A percentile compares a stretch with the other conserved stretches of the same genome.
Conservation (phyloP, 2,113 vertebrate species). For the Sakesphorus luctuosus region DNA sequence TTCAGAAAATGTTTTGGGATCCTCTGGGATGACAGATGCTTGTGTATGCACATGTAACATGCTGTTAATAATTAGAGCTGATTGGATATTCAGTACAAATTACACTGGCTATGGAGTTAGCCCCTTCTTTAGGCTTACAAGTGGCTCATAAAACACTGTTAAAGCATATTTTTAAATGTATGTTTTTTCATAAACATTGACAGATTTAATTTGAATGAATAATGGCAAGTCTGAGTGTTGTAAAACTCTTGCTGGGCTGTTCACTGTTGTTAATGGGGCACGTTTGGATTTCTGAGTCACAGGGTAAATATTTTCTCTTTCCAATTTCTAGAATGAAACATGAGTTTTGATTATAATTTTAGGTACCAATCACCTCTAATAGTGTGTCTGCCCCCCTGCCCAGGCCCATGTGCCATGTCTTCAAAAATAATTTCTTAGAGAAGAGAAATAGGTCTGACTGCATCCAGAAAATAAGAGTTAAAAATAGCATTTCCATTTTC, state of each 20-base stretch:
- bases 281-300: conserved; percentile 54
- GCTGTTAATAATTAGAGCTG: conserved; percentile 64
- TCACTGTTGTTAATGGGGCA: conserved; percentile 25
- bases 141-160: conserved; percentile 50
- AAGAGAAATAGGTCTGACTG: background rate
- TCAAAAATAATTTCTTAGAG: background rate
- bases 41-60: conserved; percentile 53
- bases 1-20: conserved; percentile 35
- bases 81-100: conserved; percentile 65
- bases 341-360: background rate
- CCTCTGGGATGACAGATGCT: conserved; percentile 62
- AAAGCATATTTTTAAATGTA: conserved; percentile 48
- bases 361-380: background rate
- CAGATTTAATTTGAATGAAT: conserved; percentile 46
- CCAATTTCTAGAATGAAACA: background rate
- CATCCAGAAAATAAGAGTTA: background rate
- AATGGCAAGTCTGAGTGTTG: conserved; percentile 10
- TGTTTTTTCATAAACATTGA: conserved; percentile 28
- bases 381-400: background rate
- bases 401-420: background rate
- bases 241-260: conserved; percentile 39
- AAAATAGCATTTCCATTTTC: background rate
- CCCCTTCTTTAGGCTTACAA: conserved; percentile 48
- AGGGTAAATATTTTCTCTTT: conserved; percentile 48
- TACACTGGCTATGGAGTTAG: conserved; percentile 58